Evolutionary conservation across 2,113 vertebrate species (phyloP).

Genomic region (Mobula hypostoma): DNA sequence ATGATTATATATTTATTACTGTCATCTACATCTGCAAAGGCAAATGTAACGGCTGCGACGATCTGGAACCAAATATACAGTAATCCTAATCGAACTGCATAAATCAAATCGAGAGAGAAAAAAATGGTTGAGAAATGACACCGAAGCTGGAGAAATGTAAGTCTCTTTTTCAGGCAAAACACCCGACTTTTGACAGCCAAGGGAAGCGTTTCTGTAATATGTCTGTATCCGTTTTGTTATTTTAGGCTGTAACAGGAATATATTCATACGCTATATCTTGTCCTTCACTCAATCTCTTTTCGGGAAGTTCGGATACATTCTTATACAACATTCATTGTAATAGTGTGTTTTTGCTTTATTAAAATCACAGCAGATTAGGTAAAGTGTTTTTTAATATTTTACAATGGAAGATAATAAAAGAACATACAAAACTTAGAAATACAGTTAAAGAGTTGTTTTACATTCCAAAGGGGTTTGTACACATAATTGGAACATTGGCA

Average conservation of each 20-base stretch:
- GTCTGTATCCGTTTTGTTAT: neutral
- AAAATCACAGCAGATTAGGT: neutral
- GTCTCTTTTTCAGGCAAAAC: neutral
- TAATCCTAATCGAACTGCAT: constrained; percentile 36
- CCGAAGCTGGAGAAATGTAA: neutral
- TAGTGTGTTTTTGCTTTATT: neutral
- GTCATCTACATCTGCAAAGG: constrained; percentile 56
- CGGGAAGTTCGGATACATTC: neutral
- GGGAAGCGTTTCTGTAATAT: neutral
- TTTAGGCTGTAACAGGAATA: neutral
- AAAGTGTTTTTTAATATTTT: neutral
- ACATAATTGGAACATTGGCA: constrained; percentile 21
- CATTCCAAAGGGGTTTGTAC: neutral
- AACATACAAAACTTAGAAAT: neutral
- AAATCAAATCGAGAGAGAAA: constrained; percentile 24
- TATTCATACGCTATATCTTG: neutral
- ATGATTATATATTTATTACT: constrained; percentile 87
- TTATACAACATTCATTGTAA: too few species aligned
- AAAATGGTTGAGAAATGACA: constrained; percentile 24
- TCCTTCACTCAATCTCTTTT: neutral
- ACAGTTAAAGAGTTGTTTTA: neutral
- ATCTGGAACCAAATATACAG: constrained; percentile 52
- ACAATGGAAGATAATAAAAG: neutral
- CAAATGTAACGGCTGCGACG: constrained; percentile 62
- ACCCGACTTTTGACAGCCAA: neutral